These are phyloP conservation scores for Pentamera pediparva DNA, from an alignment of 53 echinoderm and acorn worm species.

Conservation along the genomic window DNA sequence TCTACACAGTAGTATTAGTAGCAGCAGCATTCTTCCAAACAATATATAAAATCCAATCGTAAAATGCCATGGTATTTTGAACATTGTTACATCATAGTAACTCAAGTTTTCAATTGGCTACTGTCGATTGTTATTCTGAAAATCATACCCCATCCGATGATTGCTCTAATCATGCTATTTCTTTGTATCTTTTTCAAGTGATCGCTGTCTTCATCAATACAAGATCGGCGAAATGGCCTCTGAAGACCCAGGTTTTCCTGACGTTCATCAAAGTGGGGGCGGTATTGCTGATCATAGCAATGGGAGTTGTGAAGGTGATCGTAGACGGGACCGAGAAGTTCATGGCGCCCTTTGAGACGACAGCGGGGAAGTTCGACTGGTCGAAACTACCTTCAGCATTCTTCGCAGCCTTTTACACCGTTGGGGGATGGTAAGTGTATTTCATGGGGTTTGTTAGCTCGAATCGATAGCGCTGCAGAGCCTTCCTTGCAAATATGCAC, in stretches of 20 bases:
- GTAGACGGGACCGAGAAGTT: background rate
- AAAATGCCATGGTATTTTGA: too few relatives aligned
- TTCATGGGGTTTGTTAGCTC: too few relatives aligned
- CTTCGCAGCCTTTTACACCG: background rate
- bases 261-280: background rate
- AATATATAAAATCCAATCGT: too few relatives aligned
- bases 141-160: too few relatives aligned
- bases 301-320: background rate
- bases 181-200: background rate
- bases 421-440: constrained; percentile 16
- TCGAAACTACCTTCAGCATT: constrained; percentile 1
- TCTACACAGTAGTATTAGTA: too few relatives aligned
- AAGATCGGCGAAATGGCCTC: background rate
- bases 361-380: background rate
- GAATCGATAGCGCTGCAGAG: too few relatives aligned
- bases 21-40: too few relatives aligned
- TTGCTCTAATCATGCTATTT: background rate
- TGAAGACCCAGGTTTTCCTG: background rate
- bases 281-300: background rate
- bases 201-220: constrained; percentile 1
- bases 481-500: too few relatives aligned
- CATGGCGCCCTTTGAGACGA: background rate
- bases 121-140: too few relatives aligned
- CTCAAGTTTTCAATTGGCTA: too few relatives aligned
- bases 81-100: too few relatives aligned